Conservation (phyloP, 2,888 invertebrate species). For the Clanis bilineata region DNA sequence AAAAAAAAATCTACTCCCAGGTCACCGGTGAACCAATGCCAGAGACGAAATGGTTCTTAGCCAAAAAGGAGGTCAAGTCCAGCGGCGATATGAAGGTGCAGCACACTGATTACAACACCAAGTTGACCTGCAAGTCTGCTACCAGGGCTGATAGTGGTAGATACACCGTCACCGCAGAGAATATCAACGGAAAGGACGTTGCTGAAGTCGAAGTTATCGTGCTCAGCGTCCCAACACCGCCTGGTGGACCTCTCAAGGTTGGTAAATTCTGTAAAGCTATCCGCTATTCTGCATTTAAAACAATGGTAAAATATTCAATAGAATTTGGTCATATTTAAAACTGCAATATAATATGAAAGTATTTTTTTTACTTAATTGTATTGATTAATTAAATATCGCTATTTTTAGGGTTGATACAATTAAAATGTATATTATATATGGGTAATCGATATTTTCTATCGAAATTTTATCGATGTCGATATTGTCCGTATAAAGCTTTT, state of each 20-base stretch:
- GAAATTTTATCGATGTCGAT: background rate
- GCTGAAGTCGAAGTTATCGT: conserved; percentile 96
- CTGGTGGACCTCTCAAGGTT: conserved; percentile 95
- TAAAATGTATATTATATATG: no score
- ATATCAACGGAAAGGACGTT: conserved; percentile 95
- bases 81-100: conserved; percentile 89
- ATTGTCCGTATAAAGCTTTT: background rate
- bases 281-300: background rate
- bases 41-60: conserved; percentile 94
- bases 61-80: conserved; percentile 89
- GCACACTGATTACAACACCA: conserved; percentile 93
- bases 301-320: background rate
- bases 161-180: conserved; percentile 96
- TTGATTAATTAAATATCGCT: no score
- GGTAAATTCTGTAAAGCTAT: conserved; percentile 10
- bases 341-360: no score
- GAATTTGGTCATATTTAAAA: no score
- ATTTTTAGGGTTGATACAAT: no score
- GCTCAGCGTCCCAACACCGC: conserved; percentile 93
- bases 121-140: conserved; percentile 89
- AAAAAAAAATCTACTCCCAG: no score
- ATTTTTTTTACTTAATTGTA: no score
- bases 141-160: conserved; percentile 94
- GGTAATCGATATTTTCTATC: no score
- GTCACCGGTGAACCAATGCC: conserved; percentile 96